A percentile compares a stretch with the other conserved stretches of the same genome.
Conservation (phyloP, 2,888 invertebrate species). For the Macropis europaea region DNA sequence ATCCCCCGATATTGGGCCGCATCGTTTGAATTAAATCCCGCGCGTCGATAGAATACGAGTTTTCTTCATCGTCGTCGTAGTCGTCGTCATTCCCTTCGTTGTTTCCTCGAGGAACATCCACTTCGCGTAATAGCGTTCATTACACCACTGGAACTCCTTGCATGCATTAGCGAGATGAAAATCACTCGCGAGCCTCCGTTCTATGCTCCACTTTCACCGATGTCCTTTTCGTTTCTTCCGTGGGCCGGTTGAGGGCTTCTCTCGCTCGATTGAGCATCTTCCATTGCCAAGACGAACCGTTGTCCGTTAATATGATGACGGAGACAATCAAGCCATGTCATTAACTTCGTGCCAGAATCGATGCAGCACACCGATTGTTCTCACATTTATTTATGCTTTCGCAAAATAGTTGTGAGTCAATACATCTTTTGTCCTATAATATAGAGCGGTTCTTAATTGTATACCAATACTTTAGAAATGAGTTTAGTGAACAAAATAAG, state of each 20-base stretch:
- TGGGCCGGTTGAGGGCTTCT: conserved; percentile 21
- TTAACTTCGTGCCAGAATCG: conserved; percentile 52
- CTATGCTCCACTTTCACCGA: conserved; percentile 20
- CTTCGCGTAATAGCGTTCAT: conserved; percentile 52
- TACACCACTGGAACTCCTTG: conserved; percentile 52
- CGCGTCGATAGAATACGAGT: background rate
- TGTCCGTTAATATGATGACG: conserved; percentile 16
- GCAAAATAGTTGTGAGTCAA: too few relatives aligned
- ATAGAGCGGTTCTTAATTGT: too few relatives aligned
- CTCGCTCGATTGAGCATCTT: conserved; percentile 53
- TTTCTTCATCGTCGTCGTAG: conserved; percentile 16
- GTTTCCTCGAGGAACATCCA: conserved; percentile 12
- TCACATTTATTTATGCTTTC: background rate
- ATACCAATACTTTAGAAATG: too few relatives aligned
- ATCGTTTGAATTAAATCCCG: conserved; percentile 30
- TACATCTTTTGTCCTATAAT: too few relatives aligned
- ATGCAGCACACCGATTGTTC: background rate
- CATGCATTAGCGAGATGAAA: conserved; percentile 64
- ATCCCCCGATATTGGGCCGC: background rate
- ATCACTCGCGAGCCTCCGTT: conserved; percentile 32
- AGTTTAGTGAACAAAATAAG: too few relatives aligned
- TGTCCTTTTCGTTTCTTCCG: conserved; percentile 35
- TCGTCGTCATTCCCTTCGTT: conserved; percentile 3
- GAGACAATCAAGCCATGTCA: conserved; percentile 55
- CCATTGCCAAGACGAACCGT: background rate